phyloP scores from a whole-genome alignment of 1,140 invertebrate genomes.

The Yoshiicerus persimilis region DNA sequence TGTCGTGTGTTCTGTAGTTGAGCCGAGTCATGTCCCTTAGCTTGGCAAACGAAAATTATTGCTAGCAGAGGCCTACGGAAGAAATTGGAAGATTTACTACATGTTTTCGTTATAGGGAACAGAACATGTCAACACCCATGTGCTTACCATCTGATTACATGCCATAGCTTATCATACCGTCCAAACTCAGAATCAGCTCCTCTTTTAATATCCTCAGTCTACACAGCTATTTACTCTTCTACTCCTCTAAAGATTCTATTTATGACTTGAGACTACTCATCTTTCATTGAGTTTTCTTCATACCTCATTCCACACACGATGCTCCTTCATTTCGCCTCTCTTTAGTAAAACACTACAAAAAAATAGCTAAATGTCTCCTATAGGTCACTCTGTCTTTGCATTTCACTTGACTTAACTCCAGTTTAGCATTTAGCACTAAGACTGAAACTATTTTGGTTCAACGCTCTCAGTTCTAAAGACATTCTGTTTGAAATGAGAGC shows the following conservation, averaged over 20 bases:
- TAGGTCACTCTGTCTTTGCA: background rate
- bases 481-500: constrained; percentile 9
- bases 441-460: background rate
- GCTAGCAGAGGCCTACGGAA: background rate
- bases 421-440: background rate
- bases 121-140: constrained; percentile 34
- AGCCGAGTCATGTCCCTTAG: constrained; percentile 10
- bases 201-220: background rate
- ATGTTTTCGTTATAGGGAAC: constrained; percentile 21
- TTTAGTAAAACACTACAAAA: too few species aligned
- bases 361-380: too few species aligned
- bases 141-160: constrained; percentile 28
- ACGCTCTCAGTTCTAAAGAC: background rate
- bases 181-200: background rate
- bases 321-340: background rate
- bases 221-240: background rate
- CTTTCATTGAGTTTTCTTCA: background rate
- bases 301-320: background rate
- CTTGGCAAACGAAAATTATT: constrained; percentile 9
- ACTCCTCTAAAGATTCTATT: background rate
- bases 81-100: constrained; percentile 29
- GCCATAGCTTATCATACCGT: background rate
- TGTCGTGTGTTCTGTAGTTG: background rate
- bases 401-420: background rate
- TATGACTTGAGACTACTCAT: constrained; percentile 2